Conservation (phyloP, 2,888 invertebrate genomes). For the Trichogramma evanescens region DNA sequence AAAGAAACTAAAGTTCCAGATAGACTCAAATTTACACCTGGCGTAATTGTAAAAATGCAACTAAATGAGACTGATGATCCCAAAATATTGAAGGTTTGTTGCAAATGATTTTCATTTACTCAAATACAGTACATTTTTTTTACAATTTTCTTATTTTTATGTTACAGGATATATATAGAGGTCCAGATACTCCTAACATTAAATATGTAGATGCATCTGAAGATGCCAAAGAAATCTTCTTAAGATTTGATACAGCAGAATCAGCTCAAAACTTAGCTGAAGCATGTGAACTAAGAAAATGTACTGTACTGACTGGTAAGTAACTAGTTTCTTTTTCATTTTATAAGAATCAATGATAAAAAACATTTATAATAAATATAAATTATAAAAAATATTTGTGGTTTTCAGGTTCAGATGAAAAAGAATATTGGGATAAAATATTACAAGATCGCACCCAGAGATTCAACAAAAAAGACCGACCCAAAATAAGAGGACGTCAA, state of each 20-base stretch:
- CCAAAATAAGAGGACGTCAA: constrained; percentile 56
- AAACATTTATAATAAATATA: constrained; percentile 20
- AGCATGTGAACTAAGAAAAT: constrained; percentile 36
- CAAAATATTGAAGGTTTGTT: constrained; percentile 60
- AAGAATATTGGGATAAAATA: constrained; percentile 74
- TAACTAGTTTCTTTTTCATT: not conserved
- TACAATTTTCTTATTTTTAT: not conserved
- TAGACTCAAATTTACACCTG: constrained; percentile 51
- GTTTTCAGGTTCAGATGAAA: constrained; percentile 62
- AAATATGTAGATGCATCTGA: constrained; percentile 76
- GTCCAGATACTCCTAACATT: constrained; percentile 52
- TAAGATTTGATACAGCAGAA: constrained; percentile 57
- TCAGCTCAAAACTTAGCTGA: constrained; percentile 48
- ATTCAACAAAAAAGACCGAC: constrained; percentile 45
- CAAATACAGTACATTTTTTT: not conserved
- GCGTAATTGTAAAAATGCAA: constrained; percentile 65
- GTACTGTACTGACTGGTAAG: constrained; percentile 46
- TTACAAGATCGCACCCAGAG: constrained; percentile 56
- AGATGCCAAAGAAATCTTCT: constrained; percentile 59
- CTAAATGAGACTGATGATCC: constrained; percentile 64
- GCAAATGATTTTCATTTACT: constrained; percentile 4
- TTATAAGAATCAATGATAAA: not conserved
- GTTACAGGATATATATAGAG: too few relatives aligned
- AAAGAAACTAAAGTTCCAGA: constrained; percentile 27
- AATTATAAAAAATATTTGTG: constrained; percentile 34